Evolutionary conservation across 2,888 invertebrate species (phyloP).

Genomic region (Plagodis pulveraria): DNA sequence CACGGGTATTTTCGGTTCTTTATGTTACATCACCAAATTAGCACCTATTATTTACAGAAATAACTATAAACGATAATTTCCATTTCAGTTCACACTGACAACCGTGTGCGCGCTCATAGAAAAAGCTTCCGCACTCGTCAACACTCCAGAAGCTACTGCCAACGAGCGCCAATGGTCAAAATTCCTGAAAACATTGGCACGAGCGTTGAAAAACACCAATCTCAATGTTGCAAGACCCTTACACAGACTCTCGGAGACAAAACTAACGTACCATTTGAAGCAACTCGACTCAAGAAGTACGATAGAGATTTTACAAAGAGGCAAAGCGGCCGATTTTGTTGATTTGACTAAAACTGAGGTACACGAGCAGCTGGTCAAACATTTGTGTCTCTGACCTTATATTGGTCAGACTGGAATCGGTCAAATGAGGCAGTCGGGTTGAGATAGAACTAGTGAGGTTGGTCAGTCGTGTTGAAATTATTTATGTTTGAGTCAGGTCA

Average conservation of each 20-base stretch:
- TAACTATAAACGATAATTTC: background rate
- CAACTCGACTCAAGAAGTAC: slow-evolving; percentile 69
- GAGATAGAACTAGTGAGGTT: background rate
- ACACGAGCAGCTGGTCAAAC: slow-evolving; percentile 61
- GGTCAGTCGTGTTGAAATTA: background rate
- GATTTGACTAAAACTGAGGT: slow-evolving; percentile 70
- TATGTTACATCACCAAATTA: no score
- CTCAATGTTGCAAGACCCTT: slow-evolving; percentile 62
- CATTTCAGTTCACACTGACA: slow-evolving; percentile 68
- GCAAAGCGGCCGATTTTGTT: slow-evolving; percentile 68
- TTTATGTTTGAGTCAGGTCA: no score
- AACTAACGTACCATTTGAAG: slow-evolving; percentile 60
- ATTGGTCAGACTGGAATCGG: background rate
- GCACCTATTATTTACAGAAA: no score
- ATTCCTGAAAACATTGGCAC: slow-evolving; percentile 80
- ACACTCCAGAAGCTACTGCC: slow-evolving; percentile 71
- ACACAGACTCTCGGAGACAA: slow-evolving; percentile 52
- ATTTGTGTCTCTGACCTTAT: slow-evolving; percentile 65
- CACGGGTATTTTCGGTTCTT: no score
- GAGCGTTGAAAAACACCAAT: slow-evolving; percentile 69
- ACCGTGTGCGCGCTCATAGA: slow-evolving; percentile 71
- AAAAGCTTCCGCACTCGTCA: slow-evolving; percentile 60
- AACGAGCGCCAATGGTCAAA: slow-evolving; percentile 82
- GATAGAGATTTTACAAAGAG: slow-evolving; percentile 73
- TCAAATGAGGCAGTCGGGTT: no score